These are phyloP conservation scores for Lerista edwardsae DNA, from an alignment of 2,797 vertebrate genomes.

Conservation along the genomic window DNA sequence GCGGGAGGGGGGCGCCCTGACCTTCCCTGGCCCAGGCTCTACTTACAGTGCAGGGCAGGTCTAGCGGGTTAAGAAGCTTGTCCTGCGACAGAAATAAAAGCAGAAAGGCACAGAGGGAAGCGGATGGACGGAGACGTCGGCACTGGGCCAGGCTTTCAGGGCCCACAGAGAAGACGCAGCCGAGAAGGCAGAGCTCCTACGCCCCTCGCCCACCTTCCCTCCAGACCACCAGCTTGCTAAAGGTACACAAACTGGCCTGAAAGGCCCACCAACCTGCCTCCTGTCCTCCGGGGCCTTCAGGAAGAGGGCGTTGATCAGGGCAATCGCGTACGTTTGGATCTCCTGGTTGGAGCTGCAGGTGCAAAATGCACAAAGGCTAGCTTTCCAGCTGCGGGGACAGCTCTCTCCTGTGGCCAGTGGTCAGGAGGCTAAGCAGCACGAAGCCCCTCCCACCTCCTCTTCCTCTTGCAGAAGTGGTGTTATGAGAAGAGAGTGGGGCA, in stretches of 20 bases:
- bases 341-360: slow-evolving; percentile 95
- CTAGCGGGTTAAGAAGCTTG: slow-evolving; percentile 91
- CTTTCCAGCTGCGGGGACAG: neutral
- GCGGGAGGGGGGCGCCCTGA: neutral
- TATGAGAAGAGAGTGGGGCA: too few relatives aligned
- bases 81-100: slow-evolving; percentile 86
- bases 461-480: too few relatives aligned
- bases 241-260: slow-evolving; percentile 54
- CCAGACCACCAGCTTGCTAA: neutral
- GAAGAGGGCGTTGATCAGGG: slow-evolving; percentile 97
- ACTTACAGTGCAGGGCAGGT: slow-evolving; percentile 96
- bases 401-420: neutral
- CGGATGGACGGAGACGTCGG: slow-evolving; percentile 77
- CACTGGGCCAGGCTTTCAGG: too few relatives aligned
- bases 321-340: slow-evolving; percentile 98
- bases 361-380: neutral
- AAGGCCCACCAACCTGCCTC: slow-evolving; percentile 87
- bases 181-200: too few relatives aligned
- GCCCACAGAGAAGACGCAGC: too few relatives aligned
- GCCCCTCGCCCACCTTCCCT: too few relatives aligned
- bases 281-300: slow-evolving; percentile 97
- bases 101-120: slow-evolving; percentile 81
- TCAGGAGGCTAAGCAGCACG: too few relatives aligned
- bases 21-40: slow-evolving; percentile 66
- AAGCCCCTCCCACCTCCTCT: too few relatives aligned